Base-by-base conservation (phyloP, 2,113 vertebrate genomes). In the Osmerus eperlanus region DNA sequence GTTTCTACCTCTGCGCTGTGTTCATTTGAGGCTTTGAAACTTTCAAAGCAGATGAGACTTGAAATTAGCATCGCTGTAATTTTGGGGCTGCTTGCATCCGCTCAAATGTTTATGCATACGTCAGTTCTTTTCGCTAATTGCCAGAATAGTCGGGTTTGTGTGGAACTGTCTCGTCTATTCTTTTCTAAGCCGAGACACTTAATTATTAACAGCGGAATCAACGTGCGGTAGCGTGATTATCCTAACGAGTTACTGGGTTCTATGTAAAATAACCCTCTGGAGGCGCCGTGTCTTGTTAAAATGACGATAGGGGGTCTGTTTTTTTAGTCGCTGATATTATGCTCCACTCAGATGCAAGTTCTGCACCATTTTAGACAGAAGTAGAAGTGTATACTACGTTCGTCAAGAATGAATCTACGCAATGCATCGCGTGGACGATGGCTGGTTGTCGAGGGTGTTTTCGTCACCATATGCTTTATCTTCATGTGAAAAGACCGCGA, bases 141-240 rank as follows among this genome's bases (percentile, higher is more conserved):
- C 84, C 78, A 74, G 79, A 81, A 81, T 87, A 84, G 78, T 73
- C 32, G 78, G 73, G 84, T 88, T 88, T 64, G 85, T 77, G 85
- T 81, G 79, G 81, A 86, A 81, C 84, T 83, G 85, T 83, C 72
- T 81, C 78, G 68, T 87, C 78, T 84, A 73, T 79, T 81, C 79
- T 77, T 78, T 78, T 70, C n/a, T 47, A 47, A 47, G 71, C 25
- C 62, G 8, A 64, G 62, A 3, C 83, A 76, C 88, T 90, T 90
- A 84, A 86, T 90, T 90, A 90, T 90, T 90, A 91, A 87, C 86
- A 79, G 86, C 70, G 54, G 83, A 90, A 87, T 89, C 83, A 87
- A 87, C 84, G 88, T 90, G 84, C 85, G 86, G 88, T 90, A 81
- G 81, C 86, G 85, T 91, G 90, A 92, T 92, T 91, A 91, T 86